Conservation (phyloP, 2,113 vertebrate genomes). For the Thryonomys swinderianus region DNA sequence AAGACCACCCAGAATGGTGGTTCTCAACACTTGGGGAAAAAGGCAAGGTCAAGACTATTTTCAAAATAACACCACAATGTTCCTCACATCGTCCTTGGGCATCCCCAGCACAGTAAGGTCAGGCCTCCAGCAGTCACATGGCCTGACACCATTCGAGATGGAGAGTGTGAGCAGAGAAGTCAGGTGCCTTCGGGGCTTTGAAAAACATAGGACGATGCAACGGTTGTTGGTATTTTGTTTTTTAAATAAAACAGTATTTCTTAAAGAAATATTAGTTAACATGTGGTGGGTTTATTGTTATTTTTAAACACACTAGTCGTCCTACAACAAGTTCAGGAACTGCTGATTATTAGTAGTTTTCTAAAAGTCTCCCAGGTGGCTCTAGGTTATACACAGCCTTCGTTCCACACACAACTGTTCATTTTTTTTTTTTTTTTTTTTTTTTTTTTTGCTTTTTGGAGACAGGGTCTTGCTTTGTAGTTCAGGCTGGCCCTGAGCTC, state of each 20-base stretch:
- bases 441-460: no score
- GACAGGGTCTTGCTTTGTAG: no score
- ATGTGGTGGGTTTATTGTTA: not conserved
- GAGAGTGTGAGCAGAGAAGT: not conserved
- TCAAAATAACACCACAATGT: not conserved
- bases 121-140: no score
- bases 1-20: not conserved
- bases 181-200: not conserved
- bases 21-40: not conserved
- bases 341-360: not conserved
- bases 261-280: not conserved
- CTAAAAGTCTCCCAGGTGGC: not conserved
- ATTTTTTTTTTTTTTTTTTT: no score
- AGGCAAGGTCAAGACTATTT: not conserved
- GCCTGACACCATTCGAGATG: rapidly evolving
- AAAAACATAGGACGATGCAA: not conserved
- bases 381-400: not conserved
- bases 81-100: not conserved
- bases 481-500: no score
- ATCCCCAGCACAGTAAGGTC: rapidly evolving
- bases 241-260: constrained; percentile 7
- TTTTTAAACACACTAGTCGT: not conserved
- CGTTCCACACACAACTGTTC: not conserved
- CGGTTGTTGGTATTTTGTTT: not conserved
- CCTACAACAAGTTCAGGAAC: not conserved